Percentiles rank a stretch among this genome's conserved stretches.
Evolutionary conservation across 1,140 invertebrate species (phyloP).

Genomic region (Olivierus martensii): DNA sequence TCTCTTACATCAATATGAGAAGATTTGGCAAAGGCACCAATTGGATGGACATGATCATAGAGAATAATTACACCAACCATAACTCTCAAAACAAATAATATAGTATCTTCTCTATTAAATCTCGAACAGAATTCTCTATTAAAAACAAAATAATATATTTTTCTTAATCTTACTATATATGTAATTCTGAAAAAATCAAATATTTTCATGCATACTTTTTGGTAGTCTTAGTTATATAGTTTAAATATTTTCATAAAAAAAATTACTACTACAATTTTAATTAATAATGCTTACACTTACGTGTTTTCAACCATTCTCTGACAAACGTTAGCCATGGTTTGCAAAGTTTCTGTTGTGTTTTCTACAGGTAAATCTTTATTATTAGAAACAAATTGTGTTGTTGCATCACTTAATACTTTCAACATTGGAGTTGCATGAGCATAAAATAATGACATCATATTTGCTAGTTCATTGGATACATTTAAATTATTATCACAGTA

Average conservation of each 20-base stretch:
- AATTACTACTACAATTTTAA: too few relatives aligned
- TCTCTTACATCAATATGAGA: conserved; percentile 69
- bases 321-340: conserved; percentile 91
- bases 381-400: conserved; percentile 71
- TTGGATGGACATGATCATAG: conserved; percentile 88
- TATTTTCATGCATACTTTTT: too few relatives aligned
- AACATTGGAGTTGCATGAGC: conserved; percentile 91
- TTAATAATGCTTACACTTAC: too few relatives aligned
- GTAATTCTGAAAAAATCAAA: too few relatives aligned
- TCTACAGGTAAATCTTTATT: conserved; percentile 77
- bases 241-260: too few relatives aligned
- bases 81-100: conserved; percentile 77
- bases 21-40: conserved; percentile 78
- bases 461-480: conserved; percentile 61
- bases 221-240: too few relatives aligned
- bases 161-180: too few relatives aligned
- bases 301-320: conserved; percentile 86
- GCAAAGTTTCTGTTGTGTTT: conserved; percentile 88
- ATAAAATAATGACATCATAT: conserved; percentile 87
- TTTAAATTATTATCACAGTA: conserved; percentile 28
- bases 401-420: conserved; percentile 77
- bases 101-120: conserved; percentile 77
- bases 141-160: conserved; percentile 18
- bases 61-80: conserved; percentile 93
- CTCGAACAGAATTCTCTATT: conserved; percentile 66